phyloP scores from a whole-genome alignment of 1,140 invertebrate genomes.

The Pachyrhynchus sulphureomaculatus region DNA sequence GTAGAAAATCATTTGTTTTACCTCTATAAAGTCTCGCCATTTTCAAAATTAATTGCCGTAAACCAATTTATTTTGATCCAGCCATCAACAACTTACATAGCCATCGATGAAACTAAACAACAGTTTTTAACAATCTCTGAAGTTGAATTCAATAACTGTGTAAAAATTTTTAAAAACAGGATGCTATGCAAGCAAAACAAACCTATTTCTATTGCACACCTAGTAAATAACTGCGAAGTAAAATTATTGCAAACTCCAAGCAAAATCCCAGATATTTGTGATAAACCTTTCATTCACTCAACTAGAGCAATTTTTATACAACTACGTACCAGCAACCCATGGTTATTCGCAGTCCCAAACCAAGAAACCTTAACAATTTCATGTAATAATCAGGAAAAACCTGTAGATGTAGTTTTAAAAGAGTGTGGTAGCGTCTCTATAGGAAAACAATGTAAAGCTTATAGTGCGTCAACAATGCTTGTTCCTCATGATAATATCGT shows the following conservation, averaged over 20 bases:
- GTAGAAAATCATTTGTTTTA: background rate
- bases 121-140: background rate
- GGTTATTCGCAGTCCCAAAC: background rate
- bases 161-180: background rate
- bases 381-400: background rate
- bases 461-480: background rate
- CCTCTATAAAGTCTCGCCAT: background rate
- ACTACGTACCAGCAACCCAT: background rate
- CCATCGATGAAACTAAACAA: background rate
- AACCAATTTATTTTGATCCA: slow-evolving; percentile 3
- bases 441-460: background rate
- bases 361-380: background rate
- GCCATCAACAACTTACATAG: background rate
- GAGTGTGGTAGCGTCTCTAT: background rate
- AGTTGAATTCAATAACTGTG: background rate
- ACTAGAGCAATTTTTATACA: background rate
- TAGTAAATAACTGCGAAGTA: background rate
- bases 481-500: background rate
- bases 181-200: background rate
- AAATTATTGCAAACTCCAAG: background rate
- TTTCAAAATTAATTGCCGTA: background rate
- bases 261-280: slow-evolving; percentile 2
- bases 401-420: background rate
- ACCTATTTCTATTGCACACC: background rate
- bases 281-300: background rate